phyloP scores from a whole-genome alignment of 2,113 vertebrate species.

The Physeter macrocephalus region DNA sequence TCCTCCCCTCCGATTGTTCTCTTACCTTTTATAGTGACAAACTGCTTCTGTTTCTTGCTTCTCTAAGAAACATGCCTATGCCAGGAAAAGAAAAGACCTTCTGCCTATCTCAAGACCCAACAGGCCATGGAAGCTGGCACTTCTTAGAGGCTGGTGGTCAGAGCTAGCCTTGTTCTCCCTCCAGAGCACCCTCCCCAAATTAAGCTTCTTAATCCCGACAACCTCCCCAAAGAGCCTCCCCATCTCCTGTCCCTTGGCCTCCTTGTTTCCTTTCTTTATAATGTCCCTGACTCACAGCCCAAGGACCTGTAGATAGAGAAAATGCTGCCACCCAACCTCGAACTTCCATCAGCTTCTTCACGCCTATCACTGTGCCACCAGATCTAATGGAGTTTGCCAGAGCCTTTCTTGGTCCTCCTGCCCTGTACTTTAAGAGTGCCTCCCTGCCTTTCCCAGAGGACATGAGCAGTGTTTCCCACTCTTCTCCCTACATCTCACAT shows the following conservation, averaged over 20 bases:
- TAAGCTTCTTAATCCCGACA: background rate
- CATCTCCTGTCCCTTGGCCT: background rate
- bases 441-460: too few species aligned
- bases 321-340: background rate
- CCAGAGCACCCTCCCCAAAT: background rate
- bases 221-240: background rate
- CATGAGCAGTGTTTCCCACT: too few species aligned
- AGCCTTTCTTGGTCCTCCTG: background rate
- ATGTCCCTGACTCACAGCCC: background rate
- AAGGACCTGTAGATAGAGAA: background rate
- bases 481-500: background rate
- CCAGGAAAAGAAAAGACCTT: background rate
- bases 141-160: background rate
- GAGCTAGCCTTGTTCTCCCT: background rate
- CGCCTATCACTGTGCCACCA: rapidly evolving
- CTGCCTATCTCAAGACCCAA: background rate
- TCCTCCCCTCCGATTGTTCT: background rate
- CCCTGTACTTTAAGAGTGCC: rapidly evolving
- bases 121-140: rapidly evolving
- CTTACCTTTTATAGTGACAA: background rate
- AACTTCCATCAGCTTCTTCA: background rate
- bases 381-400: background rate
- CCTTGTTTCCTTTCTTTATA: background rate
- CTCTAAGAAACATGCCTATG: background rate
- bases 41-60: background rate